These are phyloP conservation scores for Tauraco erythrolophus DNA, from an alignment of 2,113 vertebrate species.

Conservation along the genomic window DNA sequence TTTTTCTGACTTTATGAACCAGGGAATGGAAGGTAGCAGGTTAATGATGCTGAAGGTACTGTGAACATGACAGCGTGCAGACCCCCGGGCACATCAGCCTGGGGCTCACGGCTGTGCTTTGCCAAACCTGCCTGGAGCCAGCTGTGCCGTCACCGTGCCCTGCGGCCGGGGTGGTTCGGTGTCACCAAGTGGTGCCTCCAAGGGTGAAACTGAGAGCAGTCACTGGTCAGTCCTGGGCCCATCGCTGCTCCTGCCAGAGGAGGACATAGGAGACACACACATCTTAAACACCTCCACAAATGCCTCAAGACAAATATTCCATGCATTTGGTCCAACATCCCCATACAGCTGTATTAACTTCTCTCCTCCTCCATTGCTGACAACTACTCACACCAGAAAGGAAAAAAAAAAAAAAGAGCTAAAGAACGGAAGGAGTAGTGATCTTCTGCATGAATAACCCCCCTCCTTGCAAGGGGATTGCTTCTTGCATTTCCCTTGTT, in stretches of 20 bases:
- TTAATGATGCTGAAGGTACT: neutral
- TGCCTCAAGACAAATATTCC: neutral
- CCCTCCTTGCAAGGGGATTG: neutral
- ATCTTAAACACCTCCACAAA: neutral
- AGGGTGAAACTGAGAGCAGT: neutral
- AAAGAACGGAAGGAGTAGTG: neutral
- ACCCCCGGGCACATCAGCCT: neutral
- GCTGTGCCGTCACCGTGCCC: fast-evolving
- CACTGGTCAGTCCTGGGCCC: neutral
- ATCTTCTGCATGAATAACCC: neutral
- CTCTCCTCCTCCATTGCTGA: neutral
- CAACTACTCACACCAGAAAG: neutral
- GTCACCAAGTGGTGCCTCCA: neutral
- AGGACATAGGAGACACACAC: neutral
- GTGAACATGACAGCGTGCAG: fast-evolving
- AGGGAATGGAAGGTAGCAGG: neutral
- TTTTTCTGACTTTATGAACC: neutral
- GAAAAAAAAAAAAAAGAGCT: neutral
- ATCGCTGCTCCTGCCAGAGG: neutral
- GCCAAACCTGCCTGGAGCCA: neutral
- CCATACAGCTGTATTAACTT: neutral
- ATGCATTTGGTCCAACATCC: neutral
- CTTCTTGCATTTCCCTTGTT: neutral
- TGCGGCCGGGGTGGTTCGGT: fast-evolving
- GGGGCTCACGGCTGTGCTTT: neutral